These are phyloP conservation scores for Amblyjoppa fuscipennis DNA, from an alignment of 2,888 invertebrate genomes.

Conservation along the genomic window DNA sequence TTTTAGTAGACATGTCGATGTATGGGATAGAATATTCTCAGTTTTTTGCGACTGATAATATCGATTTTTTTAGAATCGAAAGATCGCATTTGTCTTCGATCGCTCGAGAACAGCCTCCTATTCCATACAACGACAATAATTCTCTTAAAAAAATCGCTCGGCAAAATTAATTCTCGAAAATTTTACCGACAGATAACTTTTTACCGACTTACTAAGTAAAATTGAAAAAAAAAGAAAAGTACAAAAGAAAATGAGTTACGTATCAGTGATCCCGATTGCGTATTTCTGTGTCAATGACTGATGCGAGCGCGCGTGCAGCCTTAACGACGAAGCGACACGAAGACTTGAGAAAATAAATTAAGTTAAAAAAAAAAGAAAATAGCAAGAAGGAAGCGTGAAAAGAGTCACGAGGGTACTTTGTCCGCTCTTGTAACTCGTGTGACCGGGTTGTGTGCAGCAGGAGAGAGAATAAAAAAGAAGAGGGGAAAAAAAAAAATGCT, in stretches of 20 bases:
- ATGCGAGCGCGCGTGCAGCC: not conserved
- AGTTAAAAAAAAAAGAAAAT: not conserved
- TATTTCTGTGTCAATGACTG: not conserved
- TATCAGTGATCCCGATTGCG: not conserved
- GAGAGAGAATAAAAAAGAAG: conserved; percentile 23
- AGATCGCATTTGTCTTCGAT: too few species aligned
- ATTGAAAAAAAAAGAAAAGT: not conserved
- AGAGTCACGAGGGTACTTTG: conserved; percentile 5
- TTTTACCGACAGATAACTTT: too few species aligned
- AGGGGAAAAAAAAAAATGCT: conserved; percentile 23
- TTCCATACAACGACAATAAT: too few species aligned
- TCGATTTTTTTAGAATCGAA: too few species aligned
- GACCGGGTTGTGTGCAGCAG: conserved; percentile 28
- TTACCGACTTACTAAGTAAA: not conserved
- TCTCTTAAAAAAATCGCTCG: too few species aligned
- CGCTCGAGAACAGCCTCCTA: too few species aligned
- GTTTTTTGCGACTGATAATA: too few species aligned
- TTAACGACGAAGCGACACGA: not conserved
- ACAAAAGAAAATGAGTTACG: not conserved
- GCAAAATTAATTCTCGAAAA: too few species aligned
- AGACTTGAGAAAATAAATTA: not conserved
- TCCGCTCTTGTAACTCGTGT: conserved; percentile 25
- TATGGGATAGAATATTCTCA: too few species aligned
- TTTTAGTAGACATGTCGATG: too few species aligned
- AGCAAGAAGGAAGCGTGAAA: not conserved